phyloP scores from a whole-genome alignment of 2,113 vertebrate species.

The Nesoenas mayeri region DNA sequence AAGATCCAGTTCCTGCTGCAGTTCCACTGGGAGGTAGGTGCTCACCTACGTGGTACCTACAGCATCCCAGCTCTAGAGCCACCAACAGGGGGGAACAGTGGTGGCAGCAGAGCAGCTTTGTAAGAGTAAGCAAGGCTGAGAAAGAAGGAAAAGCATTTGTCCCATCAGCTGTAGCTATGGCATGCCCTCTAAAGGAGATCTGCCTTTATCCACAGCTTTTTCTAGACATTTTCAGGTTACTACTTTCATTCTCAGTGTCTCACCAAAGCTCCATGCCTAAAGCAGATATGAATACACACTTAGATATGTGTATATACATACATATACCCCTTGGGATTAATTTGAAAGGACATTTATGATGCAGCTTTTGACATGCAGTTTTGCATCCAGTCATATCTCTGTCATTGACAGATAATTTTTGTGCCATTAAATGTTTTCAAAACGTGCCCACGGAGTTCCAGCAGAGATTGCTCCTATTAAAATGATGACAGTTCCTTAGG shows the following conservation, averaged over 20 bases:
- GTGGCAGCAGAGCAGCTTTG: not conserved
- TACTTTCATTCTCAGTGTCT: not conserved
- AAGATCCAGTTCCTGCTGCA: not conserved
- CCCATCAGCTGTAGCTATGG: not conserved
- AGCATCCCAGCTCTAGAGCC: not conserved
- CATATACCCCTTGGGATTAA: not conserved
- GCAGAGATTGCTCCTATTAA: accelerated
- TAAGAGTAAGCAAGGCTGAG: not conserved
- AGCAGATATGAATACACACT: not conserved
- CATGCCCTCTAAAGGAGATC: not conserved
- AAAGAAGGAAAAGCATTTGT: not conserved
- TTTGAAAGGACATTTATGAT: not conserved
- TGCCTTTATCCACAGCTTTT: not conserved
- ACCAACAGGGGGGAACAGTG: accelerated
- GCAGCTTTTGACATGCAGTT: not conserved
- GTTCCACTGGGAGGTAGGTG: accelerated
- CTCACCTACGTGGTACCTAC: not conserved
- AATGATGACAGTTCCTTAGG: not conserved
- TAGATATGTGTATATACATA: no score
- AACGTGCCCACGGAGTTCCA: not conserved
- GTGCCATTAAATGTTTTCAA: not conserved
- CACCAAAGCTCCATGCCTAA: not conserved
- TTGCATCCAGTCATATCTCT: not conserved
- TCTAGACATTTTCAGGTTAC: not conserved
- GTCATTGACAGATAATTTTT: not conserved